Conservation (phyloP, 2,888 invertebrate species). For the Melanophora roralis region DNA sequence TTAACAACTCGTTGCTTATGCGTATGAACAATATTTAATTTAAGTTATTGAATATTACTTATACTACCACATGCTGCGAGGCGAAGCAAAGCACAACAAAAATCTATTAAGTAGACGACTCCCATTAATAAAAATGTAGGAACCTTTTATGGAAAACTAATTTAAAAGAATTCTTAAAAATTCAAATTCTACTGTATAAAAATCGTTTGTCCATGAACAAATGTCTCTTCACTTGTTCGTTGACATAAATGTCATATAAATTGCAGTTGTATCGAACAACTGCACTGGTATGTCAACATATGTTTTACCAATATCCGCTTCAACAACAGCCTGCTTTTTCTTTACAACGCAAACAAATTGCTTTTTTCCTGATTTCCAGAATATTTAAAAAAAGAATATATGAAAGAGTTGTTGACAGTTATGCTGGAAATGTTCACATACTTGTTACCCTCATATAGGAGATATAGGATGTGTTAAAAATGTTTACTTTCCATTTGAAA, state of each 20-base stretch:
- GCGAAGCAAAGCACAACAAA: too few species aligned
- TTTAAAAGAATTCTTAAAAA: neutral
- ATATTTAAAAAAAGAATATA: neutral
- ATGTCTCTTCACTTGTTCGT: neutral
- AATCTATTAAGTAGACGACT: too few species aligned
- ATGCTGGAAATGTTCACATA: constrained; percentile 29
- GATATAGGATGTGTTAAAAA: neutral
- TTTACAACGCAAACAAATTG: constrained; percentile 12
- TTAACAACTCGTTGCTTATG: too few species aligned
- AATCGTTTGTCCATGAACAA: neutral
- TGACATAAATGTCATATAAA: constrained; percentile 44
- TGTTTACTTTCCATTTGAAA: neutral
- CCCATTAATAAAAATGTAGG: too few species aligned
- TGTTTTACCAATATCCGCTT: constrained; percentile 51
- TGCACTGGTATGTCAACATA: constrained; percentile 42
- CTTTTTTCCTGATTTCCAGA: neutral
- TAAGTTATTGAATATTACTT: too few species aligned
- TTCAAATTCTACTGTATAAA: neutral
- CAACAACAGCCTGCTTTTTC: constrained; percentile 29
- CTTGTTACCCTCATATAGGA: constrained; percentile 6
- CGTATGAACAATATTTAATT: too few species aligned
- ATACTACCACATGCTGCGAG: too few species aligned
- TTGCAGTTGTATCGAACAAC: constrained; percentile 30
- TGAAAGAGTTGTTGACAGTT: neutral
- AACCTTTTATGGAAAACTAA: neutral